These are phyloP conservation scores for Nymphalis urticae DNA, from an alignment of 2,888 invertebrate species.

Conservation along the genomic window DNA sequence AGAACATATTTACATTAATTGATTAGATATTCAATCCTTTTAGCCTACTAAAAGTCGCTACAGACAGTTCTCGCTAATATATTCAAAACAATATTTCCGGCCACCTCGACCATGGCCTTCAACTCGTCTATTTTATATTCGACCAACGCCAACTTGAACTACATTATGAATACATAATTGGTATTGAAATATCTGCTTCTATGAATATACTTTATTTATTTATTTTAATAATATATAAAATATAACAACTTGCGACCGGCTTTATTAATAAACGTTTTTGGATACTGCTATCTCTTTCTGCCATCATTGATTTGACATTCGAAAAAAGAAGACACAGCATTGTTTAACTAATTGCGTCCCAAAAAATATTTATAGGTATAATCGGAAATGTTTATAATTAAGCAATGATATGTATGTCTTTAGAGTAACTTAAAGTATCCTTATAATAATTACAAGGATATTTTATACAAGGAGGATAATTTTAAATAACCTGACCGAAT, in stretches of 20 bases:
- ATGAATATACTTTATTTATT: not conserved
- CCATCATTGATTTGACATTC: too few species aligned
- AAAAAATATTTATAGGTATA: too few species aligned
- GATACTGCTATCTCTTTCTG: too few species aligned
- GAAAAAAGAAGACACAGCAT: too few species aligned
- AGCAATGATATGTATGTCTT: too few species aligned
- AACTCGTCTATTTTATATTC: conserved; percentile 43
- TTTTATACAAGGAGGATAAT: too few species aligned
- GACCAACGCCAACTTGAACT: conserved; percentile 19
- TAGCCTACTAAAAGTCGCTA: not conserved
- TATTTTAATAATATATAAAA: not conserved
- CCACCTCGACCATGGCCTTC: conserved; percentile 39
- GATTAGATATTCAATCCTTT: not conserved
- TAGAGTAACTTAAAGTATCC: too few species aligned
- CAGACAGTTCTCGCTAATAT: conserved; percentile 3
- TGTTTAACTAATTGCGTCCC: too few species aligned
- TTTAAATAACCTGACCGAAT: too few species aligned
- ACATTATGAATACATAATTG: conserved; percentile 23
- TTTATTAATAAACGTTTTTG: not conserved
- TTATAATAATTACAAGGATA: too few species aligned
- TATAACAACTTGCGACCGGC: not conserved
- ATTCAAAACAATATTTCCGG: conserved; percentile 37
- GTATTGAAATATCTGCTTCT: conserved; percentile 4
- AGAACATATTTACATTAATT: not conserved
- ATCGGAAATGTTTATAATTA: too few species aligned